Evolutionary conservation across 2,797 vertebrate genomes (phyloP).

Genomic region (Darevskia mixta): DNA sequence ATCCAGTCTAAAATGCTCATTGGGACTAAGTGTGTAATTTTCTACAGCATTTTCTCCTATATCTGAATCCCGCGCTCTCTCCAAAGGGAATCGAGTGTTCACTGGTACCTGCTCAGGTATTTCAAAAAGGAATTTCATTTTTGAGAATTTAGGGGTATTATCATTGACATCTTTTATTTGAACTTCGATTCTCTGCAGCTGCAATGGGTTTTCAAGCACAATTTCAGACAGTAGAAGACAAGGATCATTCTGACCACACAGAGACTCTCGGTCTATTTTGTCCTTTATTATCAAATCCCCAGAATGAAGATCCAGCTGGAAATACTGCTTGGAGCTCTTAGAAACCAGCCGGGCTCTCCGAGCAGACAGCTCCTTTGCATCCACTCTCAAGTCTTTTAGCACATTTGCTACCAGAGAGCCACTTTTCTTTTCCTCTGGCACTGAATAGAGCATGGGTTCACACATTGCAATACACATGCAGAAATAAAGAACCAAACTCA

Average conservation of each 20-base stretch:
- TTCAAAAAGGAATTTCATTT: constrained; percentile 10
- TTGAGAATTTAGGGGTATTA: constrained; percentile 8
- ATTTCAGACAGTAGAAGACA: constrained; percentile 1
- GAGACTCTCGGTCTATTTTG: constrained; percentile 12
- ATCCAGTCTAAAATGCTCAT: background rate
- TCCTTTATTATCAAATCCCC: constrained; percentile 18
- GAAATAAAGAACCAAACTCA: constrained; percentile 57
- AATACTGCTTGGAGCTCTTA: constrained; percentile 14
- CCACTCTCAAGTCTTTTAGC: constrained; percentile 78
- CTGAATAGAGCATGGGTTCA: constrained; percentile 72
- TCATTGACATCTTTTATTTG: constrained; percentile 31
- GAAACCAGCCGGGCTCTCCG: background rate
- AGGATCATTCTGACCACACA: constrained; percentile 16
- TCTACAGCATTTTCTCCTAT: constrained; percentile 70
- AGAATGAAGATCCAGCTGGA: constrained; percentile 14
- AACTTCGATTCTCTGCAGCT: constrained; percentile 8
- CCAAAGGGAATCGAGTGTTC: constrained; percentile 39
- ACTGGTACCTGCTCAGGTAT: constrained; percentile 6
- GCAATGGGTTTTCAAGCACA: constrained; percentile 10
- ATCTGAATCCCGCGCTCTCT: constrained; percentile 84
- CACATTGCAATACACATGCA: constrained; percentile 45
- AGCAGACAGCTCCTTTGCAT: background rate
- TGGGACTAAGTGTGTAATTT: background rate
- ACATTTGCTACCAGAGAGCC: constrained; percentile 80
- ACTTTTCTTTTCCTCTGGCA: constrained; percentile 81